phyloP scores from a whole-genome alignment of 2,888 invertebrate genomes.

The Drosophila robusta region DNA sequence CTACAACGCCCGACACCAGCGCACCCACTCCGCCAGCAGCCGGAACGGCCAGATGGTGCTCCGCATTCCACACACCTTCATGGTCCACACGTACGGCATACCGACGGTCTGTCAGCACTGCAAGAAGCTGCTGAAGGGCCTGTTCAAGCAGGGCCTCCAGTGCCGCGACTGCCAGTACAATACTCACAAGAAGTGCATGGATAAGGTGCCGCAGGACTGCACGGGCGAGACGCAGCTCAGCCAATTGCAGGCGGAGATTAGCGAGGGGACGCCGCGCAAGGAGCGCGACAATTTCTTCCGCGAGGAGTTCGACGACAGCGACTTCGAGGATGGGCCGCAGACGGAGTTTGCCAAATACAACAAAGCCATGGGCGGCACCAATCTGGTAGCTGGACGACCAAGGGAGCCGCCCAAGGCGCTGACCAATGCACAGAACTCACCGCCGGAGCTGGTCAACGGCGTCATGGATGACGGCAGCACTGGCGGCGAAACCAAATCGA shows the following conservation, averaged over 20 bases:
- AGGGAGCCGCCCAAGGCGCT: constrained; percentile 67
- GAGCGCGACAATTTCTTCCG: constrained; percentile 83
- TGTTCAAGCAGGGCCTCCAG: constrained; percentile 98
- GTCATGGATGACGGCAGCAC: constrained; percentile 33
- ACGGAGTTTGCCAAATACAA: constrained; percentile 72
- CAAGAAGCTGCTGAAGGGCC: constrained; percentile 96
- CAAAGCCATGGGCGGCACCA: constrained; percentile 42
- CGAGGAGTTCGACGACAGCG: constrained; percentile 87
- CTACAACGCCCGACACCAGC: constrained; percentile 86
- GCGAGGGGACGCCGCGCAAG: constrained; percentile 68
- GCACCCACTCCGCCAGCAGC: constrained; percentile 89
- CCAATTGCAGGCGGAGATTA: constrained; percentile 83
- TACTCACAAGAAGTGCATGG: constrained; percentile 97
- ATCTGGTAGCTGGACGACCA: constrained; percentile 66
- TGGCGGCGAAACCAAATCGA: constrained; percentile 59
- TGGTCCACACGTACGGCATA: constrained; percentile 97
- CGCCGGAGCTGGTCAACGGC: constrained; percentile 82
- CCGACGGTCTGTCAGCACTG: constrained; percentile 98
- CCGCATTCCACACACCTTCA: constrained; percentile 97
- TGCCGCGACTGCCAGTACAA: constrained; percentile 99
- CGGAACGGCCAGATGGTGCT: constrained; percentile 81
- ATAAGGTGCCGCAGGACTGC: constrained; percentile 95
- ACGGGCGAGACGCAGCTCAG: constrained; percentile 89
- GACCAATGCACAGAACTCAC: constrained; percentile 78
- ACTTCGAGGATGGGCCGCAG: constrained; percentile 86